Percentiles rank a stretch among this genome's conserved stretches.
Evolutionary conservation across 2,113 vertebrate species (phyloP).

Genomic region (Himantopus leucocephalus): DNA sequence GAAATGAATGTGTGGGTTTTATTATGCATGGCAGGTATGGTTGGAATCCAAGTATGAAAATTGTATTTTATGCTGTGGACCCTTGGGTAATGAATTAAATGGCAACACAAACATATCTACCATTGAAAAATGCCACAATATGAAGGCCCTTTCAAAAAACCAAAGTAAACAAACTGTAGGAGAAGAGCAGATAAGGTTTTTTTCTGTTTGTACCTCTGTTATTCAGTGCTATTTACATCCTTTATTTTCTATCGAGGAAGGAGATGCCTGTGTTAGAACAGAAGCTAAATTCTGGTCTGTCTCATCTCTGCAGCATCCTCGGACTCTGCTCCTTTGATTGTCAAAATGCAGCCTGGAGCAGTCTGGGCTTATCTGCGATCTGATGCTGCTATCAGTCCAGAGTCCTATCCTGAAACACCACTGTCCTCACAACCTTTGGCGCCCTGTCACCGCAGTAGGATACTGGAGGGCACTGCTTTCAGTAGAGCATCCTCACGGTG

Average conservation of each 20-base stretch:
- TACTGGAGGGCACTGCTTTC: neutral
- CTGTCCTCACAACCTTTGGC: neutral
- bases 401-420: neutral
- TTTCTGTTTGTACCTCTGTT: neutral
- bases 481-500: neutral
- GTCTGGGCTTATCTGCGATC: neutral
- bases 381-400: neutral
- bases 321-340: neutral
- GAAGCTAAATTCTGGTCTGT: neutral
- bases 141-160: neutral
- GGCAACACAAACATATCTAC: neutral
- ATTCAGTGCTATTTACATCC: neutral
- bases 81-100: slow-evolving; percentile 29
- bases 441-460: neutral
- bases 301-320: neutral
- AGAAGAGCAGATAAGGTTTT: neutral
- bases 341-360: neutral
- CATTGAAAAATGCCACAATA: neutral
- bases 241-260: neutral
- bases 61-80: slow-evolving; percentile 49
- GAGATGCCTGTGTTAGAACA: neutral
- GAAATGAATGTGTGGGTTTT: slow-evolving; percentile 31
- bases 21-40: slow-evolving; percentile 42
- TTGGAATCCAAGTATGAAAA: slow-evolving; percentile 59
- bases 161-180: neutral